Evolutionary conservation across 2,113 vertebrate species (phyloP).

Genomic region (Scytalopus superciliaris): DNA sequence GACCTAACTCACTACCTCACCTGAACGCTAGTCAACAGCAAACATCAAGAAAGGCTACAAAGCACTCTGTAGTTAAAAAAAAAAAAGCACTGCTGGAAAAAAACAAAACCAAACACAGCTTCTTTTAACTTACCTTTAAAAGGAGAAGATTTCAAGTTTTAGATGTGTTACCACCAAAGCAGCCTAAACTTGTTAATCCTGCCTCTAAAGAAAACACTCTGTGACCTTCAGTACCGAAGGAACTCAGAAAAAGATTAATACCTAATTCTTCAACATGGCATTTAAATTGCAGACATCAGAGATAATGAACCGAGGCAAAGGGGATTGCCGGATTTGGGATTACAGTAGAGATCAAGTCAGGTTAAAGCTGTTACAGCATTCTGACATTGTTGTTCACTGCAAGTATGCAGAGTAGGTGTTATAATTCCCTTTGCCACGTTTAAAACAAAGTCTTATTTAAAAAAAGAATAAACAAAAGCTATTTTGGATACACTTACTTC

Average conservation of each 20-base stretch:
- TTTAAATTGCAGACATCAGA: conserved; percentile 65
- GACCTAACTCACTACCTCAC: not conserved
- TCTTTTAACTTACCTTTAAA: not conserved
- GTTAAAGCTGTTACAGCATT: conserved; percentile 54
- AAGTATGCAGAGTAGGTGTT: not conserved
- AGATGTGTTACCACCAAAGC: not conserved
- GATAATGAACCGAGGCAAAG: conserved; percentile 69
- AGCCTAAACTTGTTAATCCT: not conserved
- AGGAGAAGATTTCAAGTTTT: not conserved
- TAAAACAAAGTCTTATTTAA: not conserved
- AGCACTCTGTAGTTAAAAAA: not conserved
- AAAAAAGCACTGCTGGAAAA: not conserved
- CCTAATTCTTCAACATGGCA: conserved; percentile 22
- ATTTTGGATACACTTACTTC: not conserved
- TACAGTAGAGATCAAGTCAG: conserved; percentile 62
- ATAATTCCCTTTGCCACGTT: not conserved
- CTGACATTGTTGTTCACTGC: not conserved
- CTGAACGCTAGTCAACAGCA: not conserved
- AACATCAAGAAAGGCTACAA: not conserved
- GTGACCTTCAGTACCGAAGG: conserved; percentile 35
- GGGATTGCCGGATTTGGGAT: conserved; percentile 68
- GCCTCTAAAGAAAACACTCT: not conserved
- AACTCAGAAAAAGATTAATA: conserved; percentile 52
- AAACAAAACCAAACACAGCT: not conserved
- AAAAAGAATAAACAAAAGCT: not conserved